phyloP scores from a whole-genome alignment of 2,797 vertebrate species.

The Sparus aurata region DNA sequence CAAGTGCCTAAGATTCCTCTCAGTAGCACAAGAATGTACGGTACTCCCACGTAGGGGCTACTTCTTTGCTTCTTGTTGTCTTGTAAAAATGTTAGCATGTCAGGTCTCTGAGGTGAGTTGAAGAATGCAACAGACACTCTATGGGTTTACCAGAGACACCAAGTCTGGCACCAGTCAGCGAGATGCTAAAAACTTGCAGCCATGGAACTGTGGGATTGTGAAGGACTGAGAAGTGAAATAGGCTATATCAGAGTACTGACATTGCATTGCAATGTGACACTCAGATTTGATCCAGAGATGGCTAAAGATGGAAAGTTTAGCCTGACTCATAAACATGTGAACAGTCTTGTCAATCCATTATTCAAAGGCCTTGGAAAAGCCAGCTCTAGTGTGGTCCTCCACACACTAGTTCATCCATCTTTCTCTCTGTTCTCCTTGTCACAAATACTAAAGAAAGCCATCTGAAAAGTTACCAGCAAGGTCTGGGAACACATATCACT shows the following conservation, averaged over 20 bases:
- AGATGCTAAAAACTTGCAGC: constrained; percentile 27
- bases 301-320: constrained; percentile 22
- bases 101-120: constrained; percentile 72
- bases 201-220: constrained; percentile 21
- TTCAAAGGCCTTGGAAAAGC: constrained; percentile 1
- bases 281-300: constrained; percentile 34
- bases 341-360: constrained; percentile 28
- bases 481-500: constrained; percentile 41
- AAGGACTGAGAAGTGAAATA: constrained; percentile 47
- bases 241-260: constrained; percentile 27
- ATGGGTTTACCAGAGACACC: constrained; percentile 80
- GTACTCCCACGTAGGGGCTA: constrained; percentile 60
- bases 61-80: constrained; percentile 62
- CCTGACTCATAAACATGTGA: background rate
- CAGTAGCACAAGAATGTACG: constrained; percentile 63
- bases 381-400: constrained; percentile 33
- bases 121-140: constrained; percentile 70
- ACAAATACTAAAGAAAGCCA: constrained; percentile 49
- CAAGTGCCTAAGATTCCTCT: constrained; percentile 68
- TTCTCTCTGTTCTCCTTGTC: constrained; percentile 31
- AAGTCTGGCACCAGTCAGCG: constrained; percentile 47
- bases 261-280: constrained; percentile 46
- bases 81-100: constrained; percentile 78
- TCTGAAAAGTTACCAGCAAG: constrained; percentile 23
- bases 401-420: constrained; percentile 29